Percentiles rank a stretch among this genome's conserved stretches.
These are phyloP conservation scores for Cyclina sinensis DNA, from an alignment of 1,140 invertebrate genomes.

Conservation along the genomic window DNA sequence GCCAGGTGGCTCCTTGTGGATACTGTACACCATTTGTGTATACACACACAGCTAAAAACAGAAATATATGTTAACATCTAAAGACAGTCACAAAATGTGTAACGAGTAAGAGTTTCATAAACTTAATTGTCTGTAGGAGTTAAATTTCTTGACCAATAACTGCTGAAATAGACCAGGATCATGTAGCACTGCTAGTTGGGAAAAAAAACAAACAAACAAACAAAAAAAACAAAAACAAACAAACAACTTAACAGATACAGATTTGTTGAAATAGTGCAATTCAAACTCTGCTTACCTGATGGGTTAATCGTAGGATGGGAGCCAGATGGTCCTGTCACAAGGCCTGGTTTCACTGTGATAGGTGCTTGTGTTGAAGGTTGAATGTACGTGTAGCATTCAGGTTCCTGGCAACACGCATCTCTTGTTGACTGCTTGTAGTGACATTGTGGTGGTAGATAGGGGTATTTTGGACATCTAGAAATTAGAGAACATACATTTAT, in stretches of 20 bases:
- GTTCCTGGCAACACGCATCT: constrained; percentile 77
- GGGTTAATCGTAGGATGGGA: constrained; percentile 27
- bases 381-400: constrained; percentile 74
- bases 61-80: not conserved
- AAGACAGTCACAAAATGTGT: not conserved
- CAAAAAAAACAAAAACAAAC: too few species aligned
- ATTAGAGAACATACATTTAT: not conserved
- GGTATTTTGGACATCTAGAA: constrained; percentile 77
- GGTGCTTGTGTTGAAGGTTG: constrained; percentile 63
- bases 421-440: constrained; percentile 70
- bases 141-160: too few species aligned
- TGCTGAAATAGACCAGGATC: too few species aligned
- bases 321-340: constrained; percentile 44
- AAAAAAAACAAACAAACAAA: too few species aligned
- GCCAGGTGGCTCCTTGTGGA: constrained; percentile 74
- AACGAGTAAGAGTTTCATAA: too few species aligned
- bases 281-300: not conserved
- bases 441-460: constrained; percentile 77
- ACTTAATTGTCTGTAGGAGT: too few species aligned
- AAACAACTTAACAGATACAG: too few species aligned
- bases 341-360: constrained; percentile 39
- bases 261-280: too few species aligned
- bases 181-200: too few species aligned
- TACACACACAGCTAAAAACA: constrained; percentile 73
- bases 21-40: constrained; percentile 74